Base-by-base conservation (phyloP, 2,113 vertebrate genomes). In the Struthidea cinerea region DNA sequence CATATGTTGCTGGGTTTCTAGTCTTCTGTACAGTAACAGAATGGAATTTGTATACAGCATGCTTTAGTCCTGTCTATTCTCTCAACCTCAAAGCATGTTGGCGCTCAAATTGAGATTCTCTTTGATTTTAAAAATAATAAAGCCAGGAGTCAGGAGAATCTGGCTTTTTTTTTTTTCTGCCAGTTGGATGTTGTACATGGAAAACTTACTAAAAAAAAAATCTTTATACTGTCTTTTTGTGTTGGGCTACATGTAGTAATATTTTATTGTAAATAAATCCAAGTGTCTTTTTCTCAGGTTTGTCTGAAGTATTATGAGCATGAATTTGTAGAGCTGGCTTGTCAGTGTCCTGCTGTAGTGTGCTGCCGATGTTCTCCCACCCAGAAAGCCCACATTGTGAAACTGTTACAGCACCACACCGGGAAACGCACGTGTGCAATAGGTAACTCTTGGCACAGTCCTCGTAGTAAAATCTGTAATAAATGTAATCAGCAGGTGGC, bases 291-390 rank as follows among this genome's bases (percentile, higher is more conserved):
- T 61, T 89, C 67, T 11, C 91, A 99, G 99, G 98, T 99, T 85
- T 99, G 99, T 79, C 96, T 99, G 87, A 98, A 98, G 69, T 99
- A 99, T 95, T 99, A 99, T 4, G 99, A 99, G 95, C 99, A 99
- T 15, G 99, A 99, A 96, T 98, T 99, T 69, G 98, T 99, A 90
- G 99, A 99, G 97, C 79, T 99, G 97, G 99, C 99, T 1, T 99
- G 99, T 95, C 99, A 99, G 97, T 99, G 99, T 87, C 99, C 99
- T 0, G 99, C 99, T 1, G 99, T 99, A 46, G 99, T 99, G 46
- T 99, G 99, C 98, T 99, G 99, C 68, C 98, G 99, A 84, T 99
- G 99, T 93, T 99, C 99, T 5, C 99, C 99, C 22, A 99, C 99
- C 0, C 99, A 99, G 96, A 99, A 99, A 95, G 99, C 99, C 56